phyloP scores from a whole-genome alignment of 2,797 vertebrate genomes.

The Centropyge bicolor region DNA sequence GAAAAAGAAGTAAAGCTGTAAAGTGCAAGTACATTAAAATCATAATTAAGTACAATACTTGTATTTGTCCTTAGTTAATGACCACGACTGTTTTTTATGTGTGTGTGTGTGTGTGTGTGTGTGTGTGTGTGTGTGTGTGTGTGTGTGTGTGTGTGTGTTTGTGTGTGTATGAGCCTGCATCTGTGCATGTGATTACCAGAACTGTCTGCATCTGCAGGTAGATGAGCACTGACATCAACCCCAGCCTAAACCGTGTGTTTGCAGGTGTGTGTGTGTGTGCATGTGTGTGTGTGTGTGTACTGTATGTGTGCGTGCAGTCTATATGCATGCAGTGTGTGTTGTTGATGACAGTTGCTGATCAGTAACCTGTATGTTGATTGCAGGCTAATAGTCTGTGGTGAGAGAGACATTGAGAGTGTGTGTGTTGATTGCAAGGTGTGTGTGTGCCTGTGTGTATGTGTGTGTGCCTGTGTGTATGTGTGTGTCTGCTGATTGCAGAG shows the following conservation, averaged over 20 bases:
- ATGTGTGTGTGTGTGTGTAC: constrained; percentile 15
- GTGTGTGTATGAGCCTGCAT: constrained; percentile 6
- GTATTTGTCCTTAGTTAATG: no score
- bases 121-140: no score
- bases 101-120: no score
- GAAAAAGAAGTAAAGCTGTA: no score
- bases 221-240: constrained; percentile 32
- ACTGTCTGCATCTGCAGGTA: constrained; percentile 21
- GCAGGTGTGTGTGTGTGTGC: constrained; percentile 1
- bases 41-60: no score
- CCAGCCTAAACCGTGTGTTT: constrained; percentile 4
- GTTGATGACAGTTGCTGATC: constrained; percentile 70
- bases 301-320: constrained; percentile 14
- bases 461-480: constrained; percentile 35
- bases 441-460: constrained; percentile 25
- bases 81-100: no score
- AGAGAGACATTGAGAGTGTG: constrained; percentile 45
- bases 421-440: constrained; percentile 71
- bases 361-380: constrained; percentile 75
- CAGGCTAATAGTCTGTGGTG: constrained; percentile 66
- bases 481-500: constrained; percentile 76
- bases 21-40: no score
- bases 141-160: no score
- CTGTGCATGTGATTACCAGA: constrained; percentile 20
- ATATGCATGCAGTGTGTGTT: constrained; percentile 49